phyloP scores from a whole-genome alignment of 2,888 invertebrate species.

The Halictus quadricinctus region DNA sequence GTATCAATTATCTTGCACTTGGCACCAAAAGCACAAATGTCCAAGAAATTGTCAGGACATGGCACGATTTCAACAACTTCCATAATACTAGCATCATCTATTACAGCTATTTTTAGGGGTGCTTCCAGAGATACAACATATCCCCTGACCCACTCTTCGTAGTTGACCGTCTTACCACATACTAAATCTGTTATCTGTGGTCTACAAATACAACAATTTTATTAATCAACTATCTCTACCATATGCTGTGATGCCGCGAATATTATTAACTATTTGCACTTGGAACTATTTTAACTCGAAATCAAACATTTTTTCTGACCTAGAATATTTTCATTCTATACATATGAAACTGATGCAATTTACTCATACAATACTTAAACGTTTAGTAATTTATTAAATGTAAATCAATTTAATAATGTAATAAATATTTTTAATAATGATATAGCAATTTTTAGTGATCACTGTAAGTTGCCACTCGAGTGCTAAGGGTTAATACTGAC shows the following conservation, averaged over 20 bases:
- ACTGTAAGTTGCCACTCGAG: neutral
- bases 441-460: neutral
- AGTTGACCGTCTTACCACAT: slow-evolving; percentile 63
- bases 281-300: neutral
- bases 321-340: too few relatives aligned
- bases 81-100: slow-evolving; percentile 73
- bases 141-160: slow-evolving; percentile 76
- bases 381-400: neutral
- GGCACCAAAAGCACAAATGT: slow-evolving; percentile 66
- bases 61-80: slow-evolving; percentile 60
- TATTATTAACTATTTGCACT: neutral
- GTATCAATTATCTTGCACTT: slow-evolving; percentile 57
- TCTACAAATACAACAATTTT: slow-evolving; percentile 45
- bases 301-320: neutral
- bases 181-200: slow-evolving; percentile 72
- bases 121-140: slow-evolving; percentile 65
- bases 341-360: too few relatives aligned
- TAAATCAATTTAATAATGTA: neutral
- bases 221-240: neutral
- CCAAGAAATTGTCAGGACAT: slow-evolving; percentile 59
- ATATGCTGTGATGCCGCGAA: neutral
- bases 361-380: neutral
- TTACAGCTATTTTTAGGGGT: slow-evolving; percentile 64
- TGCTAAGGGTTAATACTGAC: slow-evolving; percentile 51
- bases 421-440: neutral